Percentiles rank a stretch among this genome's conserved stretches.
Conservation (phyloP, 2,888 invertebrate genomes). For the Agapostemon virescens region DNA sequence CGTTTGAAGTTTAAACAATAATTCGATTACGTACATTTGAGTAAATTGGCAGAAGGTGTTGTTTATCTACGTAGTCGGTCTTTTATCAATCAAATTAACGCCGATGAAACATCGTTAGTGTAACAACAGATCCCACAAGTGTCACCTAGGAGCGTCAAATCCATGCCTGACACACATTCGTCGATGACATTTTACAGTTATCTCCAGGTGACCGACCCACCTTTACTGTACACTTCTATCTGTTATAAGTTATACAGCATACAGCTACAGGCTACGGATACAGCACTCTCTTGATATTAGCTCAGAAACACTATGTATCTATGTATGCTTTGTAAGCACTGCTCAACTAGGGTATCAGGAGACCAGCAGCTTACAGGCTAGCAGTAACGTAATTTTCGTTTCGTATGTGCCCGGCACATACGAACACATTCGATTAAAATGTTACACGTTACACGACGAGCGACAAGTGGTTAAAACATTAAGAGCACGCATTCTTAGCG, state of each 20-base stretch:
- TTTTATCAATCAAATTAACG: slow-evolving; percentile 51
- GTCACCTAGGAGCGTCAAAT: slow-evolving; percentile 64
- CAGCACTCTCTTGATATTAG: slow-evolving; percentile 19
- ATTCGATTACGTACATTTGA: slow-evolving; percentile 50
- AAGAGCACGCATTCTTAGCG: not conserved
- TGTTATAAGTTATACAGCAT: slow-evolving; percentile 16
- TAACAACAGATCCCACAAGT: slow-evolving; percentile 59
- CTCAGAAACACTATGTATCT: not conserved
- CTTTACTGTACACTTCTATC: slow-evolving; percentile 57
- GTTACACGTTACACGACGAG: not conserved
- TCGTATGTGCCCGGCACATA: not conserved
- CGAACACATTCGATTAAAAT: not conserved
- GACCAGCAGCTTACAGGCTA: no score
- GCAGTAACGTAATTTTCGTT: not conserved
- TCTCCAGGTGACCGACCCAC: slow-evolving; percentile 75
- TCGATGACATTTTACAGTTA: slow-evolving; percentile 80
- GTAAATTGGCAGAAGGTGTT: slow-evolving; percentile 29
- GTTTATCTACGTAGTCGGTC: slow-evolving; percentile 27
- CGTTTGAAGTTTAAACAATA: slow-evolving; percentile 35
- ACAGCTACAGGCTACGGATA: not conserved
- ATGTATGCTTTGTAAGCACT: not conserved
- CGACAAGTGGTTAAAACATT: not conserved
- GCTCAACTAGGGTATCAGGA: not conserved
- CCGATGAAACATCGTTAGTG: slow-evolving; percentile 57
- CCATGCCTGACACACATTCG: slow-evolving; percentile 77